Base-by-base conservation (phyloP, 2,888 invertebrate genomes). In the Gandaritis pyraliata region DNA sequence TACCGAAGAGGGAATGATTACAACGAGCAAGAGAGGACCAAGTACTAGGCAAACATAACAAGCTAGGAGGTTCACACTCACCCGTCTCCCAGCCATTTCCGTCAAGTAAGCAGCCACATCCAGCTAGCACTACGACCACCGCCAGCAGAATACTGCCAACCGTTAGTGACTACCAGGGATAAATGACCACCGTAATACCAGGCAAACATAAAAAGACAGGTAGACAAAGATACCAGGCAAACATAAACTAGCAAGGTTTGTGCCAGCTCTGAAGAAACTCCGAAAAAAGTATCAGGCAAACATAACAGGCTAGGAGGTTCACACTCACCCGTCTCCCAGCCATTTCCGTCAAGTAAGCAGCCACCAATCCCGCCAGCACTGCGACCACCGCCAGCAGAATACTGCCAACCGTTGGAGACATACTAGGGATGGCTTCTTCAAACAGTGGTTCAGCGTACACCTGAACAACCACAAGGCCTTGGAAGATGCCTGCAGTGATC, bases 371-470 rank as follows among this genome's bases (percentile, higher is more conserved):
- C 8, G 82, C 47, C 0, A 82, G 1, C 0, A 88, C 76, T 0
- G 63, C 66, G 4, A 82, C 58, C 0, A 81, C 60, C 1, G 83
- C 87, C 1, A 88, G 68, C 33, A 87, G 11, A 0, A 86, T 74
- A 23, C 83, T 80, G 57, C 83, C 78, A 1, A 86, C 12, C 0
- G 80, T 84, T 0, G 90, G 54, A 0, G 89, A 85, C 65, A 85
- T 77, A 36, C 57, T 73, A 0, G 88, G 87, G 0, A 87, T 73
- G 0, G 86, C 86, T 50, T 83, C 76, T 0, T 64, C 63, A 62
- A 90, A 89, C 36, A 90, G 59, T 0, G 86, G 86, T 10, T 80
- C 82, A 0, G 89, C 88, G 61, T 87, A 89, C 29, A 89, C 88
- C 64, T 87, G 86, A 0, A 89, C 70, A 0, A 82, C 82, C 0